Evolutionary conservation across 2,113 vertebrate species (phyloP), one percentile per base, ranked within the genome.

Genomic region (Elephantulus edwardii): DNA sequence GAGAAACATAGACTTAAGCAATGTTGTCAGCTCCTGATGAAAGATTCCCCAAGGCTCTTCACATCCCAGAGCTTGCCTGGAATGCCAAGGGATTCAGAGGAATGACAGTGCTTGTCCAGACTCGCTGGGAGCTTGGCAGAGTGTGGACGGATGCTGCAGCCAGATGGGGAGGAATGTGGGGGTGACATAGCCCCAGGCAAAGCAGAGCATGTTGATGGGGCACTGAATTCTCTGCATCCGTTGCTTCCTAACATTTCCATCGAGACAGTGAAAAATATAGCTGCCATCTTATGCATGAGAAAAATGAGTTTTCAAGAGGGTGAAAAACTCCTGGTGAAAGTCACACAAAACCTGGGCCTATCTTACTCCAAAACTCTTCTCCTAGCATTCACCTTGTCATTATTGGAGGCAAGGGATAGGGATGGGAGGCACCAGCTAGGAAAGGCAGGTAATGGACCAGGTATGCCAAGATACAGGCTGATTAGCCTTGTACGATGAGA

Each of bases 1-100:
- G 9, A 74, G 58, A 33, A 72, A 94, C 90, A 46, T 46, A 90
- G 62, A 44, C 11, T 66, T 82, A 64, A 40, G 75, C 75, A 82
- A 92, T 50, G 26, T 44, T 33, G 62, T 58, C 26, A 54, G 28
- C 64, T n/a, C 81, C 72, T 74, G 48, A 42, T 3, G 30, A 82
- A 92, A n/a, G n/a, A n/a, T n/a, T 72, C 6, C 52, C 52, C 38
- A 10, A 46, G 54, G 75, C 16, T 42, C 38, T 94, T 46, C 68
- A 30, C 9, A 7, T 71, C 54, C 66, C 30, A 48, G 86, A 87
- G 64, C 22, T 50, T 85, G 24, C n/a, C 58, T 44, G 75, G 58
- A 13, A 30, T 30, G 64, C 24, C 46, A 33, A n/a, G 40, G n/a
- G n/a, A n/a, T n/a, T n/a, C n/a, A n/a, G n/a, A n/a, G n/a, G n/a